A percentile compares a stretch with the other conserved stretches of the same genome.
These are phyloP conservation scores for Tetragnatha versicolor DNA, from an alignment of 1,140 invertebrate genomes.

Conservation along the genomic window DNA sequence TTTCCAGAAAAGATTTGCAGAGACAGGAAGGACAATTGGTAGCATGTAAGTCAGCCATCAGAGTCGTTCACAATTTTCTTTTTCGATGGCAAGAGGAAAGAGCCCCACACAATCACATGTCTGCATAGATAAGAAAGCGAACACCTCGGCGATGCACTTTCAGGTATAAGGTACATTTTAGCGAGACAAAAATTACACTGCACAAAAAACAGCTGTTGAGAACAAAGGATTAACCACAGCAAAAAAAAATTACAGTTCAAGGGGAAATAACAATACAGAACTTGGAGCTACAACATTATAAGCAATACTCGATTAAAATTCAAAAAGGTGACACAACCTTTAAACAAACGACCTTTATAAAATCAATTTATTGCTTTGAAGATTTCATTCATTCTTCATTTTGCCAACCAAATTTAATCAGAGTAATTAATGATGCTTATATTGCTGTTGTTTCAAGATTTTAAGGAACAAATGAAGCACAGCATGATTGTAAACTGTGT, in stretches of 20 bases:
- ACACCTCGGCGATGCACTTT: background rate
- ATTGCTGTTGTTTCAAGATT: too few species aligned
- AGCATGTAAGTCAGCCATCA: background rate
- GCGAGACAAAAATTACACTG: background rate
- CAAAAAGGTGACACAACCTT: too few species aligned
- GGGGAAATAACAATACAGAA: background rate
- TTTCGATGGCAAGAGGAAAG: conserved; percentile 1
- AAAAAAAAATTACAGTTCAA: background rate
- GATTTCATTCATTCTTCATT: too few species aligned
- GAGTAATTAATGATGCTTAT: too few species aligned
- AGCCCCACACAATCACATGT: conserved; percentile 17
- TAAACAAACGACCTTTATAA: too few species aligned
- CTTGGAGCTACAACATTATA: background rate
- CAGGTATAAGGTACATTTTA: background rate
- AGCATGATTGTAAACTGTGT: too few species aligned
- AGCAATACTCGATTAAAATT: too few species aligned
- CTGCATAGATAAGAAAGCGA: conserved; percentile 36
- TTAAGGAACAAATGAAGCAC: too few species aligned
- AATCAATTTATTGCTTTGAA: too few species aligned
- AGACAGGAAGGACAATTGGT: background rate
- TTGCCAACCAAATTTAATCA: too few species aligned
- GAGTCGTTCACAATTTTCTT: background rate
- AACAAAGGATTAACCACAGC: too few species aligned
- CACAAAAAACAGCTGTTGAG: background rate
- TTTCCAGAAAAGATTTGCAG: background rate